Percentiles rank a stretch among this genome's conserved stretches.
Evolutionary conservation across 2,888 invertebrate species (phyloP).

Genomic region (Rotaria magnacalcarata): DNA sequence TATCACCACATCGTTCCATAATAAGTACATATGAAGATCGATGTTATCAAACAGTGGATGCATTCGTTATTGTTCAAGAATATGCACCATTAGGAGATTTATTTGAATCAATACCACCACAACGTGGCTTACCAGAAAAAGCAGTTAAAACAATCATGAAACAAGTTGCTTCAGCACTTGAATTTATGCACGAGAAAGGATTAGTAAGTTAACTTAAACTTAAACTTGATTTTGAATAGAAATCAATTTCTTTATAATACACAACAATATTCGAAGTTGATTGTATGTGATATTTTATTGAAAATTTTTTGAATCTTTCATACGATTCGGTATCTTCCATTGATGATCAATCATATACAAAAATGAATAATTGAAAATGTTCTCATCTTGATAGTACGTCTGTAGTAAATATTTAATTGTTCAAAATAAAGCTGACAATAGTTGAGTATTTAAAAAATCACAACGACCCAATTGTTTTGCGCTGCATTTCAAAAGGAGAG

Average conservation of each 20-base stretch:
- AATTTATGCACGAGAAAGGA: conserved; percentile 86
- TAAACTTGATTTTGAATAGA: no score
- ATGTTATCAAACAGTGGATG: conserved; percentile 80
- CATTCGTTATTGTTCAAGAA: conserved; percentile 89
- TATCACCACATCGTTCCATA: conserved; percentile 85
- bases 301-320: not conserved
- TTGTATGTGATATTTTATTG: not conserved
- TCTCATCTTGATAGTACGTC: no score
- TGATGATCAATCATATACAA: not conserved
- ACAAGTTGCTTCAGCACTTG: conserved; percentile 81
- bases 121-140: conserved; percentile 58
- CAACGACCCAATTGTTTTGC: no score
- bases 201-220: conserved; percentile 58
- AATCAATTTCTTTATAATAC: no score
- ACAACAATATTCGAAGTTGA: no score
- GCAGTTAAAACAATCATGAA: conserved; percentile 77
- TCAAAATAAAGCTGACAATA: no score
- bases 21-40: conserved; percentile 78
- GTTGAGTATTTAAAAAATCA: no score
- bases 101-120: conserved; percentile 67
- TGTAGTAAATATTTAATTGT: no score
- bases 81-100: conserved; percentile 88
- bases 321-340: not conserved
- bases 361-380: no score
- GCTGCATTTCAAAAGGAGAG: no score